Evolutionary conservation across 2,797 vertebrate genomes (phyloP).

Genomic region (Enteromius afrohamiltoni): DNA sequence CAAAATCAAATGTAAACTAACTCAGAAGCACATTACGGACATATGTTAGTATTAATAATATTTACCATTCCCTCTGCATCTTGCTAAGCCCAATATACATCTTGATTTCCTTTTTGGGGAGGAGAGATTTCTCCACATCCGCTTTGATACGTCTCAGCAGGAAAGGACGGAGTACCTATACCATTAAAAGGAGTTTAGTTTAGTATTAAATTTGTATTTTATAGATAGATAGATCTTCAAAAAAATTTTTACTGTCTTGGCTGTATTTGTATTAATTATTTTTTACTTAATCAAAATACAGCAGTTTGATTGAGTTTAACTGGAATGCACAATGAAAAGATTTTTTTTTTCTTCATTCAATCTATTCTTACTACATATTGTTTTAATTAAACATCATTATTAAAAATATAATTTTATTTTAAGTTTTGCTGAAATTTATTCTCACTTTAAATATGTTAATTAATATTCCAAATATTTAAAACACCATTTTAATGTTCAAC

Average conservation of each 20-base stretch:
- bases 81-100: constrained; percentile 98
- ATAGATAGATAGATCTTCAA: neutral
- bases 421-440: neutral
- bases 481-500: neutral
- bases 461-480: neutral
- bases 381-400: too few relatives aligned
- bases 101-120: constrained; percentile 98
- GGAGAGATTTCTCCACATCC: constrained; percentile 96
- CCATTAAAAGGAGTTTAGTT: neutral
- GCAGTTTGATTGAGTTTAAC: too few relatives aligned
- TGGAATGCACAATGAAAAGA: too few relatives aligned
- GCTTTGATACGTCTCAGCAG: constrained; percentile 97
- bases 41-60: constrained; percentile 7
- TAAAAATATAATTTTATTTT: too few relatives aligned
- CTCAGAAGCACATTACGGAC: neutral
- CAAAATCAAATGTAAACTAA: neutral
- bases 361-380: too few relatives aligned
- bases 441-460: neutral
- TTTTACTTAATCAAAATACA: too few relatives aligned
- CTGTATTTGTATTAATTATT: neutral
- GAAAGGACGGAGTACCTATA: constrained; percentile 93
- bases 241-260: too few relatives aligned
- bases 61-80: constrained; percentile 98
- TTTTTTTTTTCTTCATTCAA: too few relatives aligned
- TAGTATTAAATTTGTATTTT: too few relatives aligned